Base-by-base conservation (phyloP, 1,140 invertebrate species). In the Cherax quadricarinatus region DNA sequence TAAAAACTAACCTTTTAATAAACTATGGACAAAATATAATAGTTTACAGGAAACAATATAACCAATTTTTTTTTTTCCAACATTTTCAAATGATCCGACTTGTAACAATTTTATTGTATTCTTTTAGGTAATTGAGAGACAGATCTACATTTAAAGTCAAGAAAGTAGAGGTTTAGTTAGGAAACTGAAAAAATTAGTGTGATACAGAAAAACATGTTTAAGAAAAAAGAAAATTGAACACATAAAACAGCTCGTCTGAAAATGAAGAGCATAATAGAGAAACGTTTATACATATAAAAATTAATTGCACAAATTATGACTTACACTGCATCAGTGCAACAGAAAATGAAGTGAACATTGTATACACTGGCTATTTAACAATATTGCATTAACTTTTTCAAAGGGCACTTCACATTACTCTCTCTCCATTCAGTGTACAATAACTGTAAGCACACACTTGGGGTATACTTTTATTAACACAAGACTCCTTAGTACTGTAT, bases 81-180 rank as follows among this genome's bases (percentile, higher is more conserved):
- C n/a, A 21, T 24, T 14, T 83, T 14, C 30, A 24, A 83, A 83
- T 30, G 49, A 24, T 51, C 51, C 4, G 81, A 81, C 53, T 51
- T 49, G 18, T 51, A 18, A 81, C 21, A 81, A 81, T 18, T 51
- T 18, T 53, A 53, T 83, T 16, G 48, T 24, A 53, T 83, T 83
- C 30, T 57, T 18, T 60, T 4, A 83, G 57, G 51, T 21, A 60
- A 24, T 30, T 83, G 81, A 83, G 81, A 60, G 24, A 83, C 81
- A 83, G 81, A 83, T 83, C 81, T 83, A 83, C 7, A 57, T 57
- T 60, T 30, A 16, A 24, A 53, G 51, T 83, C 30, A 66, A 66
- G 70, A 30, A 30, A 75, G 70, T 75, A 30, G 3, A 30, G 41
- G 53, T 9, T 75, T 9, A 30, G 70, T 30, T 30, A 66, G 62